phyloP scores from a whole-genome alignment of 2,797 vertebrate species.

The Peromyscus aztecus region DNA sequence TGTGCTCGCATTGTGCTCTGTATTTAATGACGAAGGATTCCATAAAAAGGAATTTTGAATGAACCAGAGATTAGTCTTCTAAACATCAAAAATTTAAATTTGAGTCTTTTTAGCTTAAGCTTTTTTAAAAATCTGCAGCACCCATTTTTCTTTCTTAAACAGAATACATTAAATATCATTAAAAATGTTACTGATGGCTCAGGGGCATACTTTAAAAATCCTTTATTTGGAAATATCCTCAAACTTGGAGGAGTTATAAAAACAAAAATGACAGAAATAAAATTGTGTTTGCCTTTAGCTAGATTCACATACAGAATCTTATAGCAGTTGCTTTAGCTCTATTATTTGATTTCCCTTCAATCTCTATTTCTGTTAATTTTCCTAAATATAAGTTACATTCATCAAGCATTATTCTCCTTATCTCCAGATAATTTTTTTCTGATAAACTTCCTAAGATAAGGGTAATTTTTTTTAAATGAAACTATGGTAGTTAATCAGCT shows the following conservation, averaged over 20 bases:
- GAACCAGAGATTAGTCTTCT: conserved; percentile 40
- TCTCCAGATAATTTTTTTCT: background rate
- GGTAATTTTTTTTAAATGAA: conserved; percentile 21
- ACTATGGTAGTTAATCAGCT: background rate
- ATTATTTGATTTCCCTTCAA: background rate
- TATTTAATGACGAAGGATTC: conserved; percentile 25
- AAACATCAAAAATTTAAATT: conserved; percentile 52
- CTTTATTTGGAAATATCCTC: conserved; percentile 54
- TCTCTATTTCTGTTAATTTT: background rate
- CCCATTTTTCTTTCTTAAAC: conserved; percentile 34
- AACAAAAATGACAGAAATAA: conserved; percentile 52
- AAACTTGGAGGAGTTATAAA: conserved; percentile 53
- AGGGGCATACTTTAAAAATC: conserved; percentile 14
- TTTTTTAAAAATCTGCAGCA: conserved; percentile 32
- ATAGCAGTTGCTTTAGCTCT: background rate
- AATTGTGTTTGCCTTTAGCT: background rate
- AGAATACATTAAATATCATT: background rate
- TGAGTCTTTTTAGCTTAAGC: background rate
- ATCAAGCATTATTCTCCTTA: background rate
- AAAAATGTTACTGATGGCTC: conserved; percentile 42
- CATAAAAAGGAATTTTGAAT: conserved; percentile 55
- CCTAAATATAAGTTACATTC: background rate
- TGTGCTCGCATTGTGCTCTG: background rate
- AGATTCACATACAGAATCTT: background rate
- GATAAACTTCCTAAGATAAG: background rate